Conservation (phyloP, 2,113 vertebrate species). For the Macrotis lagotis region DNA sequence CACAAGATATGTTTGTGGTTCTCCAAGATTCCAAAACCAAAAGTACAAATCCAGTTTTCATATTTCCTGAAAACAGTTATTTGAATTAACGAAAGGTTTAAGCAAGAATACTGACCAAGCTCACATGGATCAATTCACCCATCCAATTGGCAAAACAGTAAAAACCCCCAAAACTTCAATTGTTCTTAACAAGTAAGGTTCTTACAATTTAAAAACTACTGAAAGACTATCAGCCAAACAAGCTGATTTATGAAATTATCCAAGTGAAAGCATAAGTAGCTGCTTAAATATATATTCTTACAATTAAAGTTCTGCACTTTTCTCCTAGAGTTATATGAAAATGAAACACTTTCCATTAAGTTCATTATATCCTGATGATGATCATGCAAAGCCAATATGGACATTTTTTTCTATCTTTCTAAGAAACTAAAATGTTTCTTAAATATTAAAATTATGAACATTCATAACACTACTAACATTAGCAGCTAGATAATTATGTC, state of each 20-base stretch:
- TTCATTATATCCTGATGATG: slow-evolving; percentile 38
- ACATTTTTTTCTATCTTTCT: slow-evolving; percentile 69
- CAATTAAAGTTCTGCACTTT: slow-evolving; percentile 48
- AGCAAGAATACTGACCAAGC: slow-evolving; percentile 45
- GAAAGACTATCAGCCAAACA: slow-evolving; percentile 55
- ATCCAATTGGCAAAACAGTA: slow-evolving; percentile 58
- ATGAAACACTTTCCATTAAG: slow-evolving; percentile 68
- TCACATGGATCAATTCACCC: slow-evolving; percentile 48
- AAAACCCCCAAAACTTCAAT: slow-evolving; percentile 28
- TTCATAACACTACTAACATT: slow-evolving; percentile 69
- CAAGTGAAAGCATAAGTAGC: slow-evolving; percentile 61
- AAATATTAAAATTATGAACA: slow-evolving; percentile 67
- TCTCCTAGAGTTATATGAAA: slow-evolving; percentile 53
- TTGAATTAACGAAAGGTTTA: slow-evolving; percentile 46
- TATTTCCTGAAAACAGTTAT: slow-evolving; percentile 64
- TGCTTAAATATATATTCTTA: not conserved
- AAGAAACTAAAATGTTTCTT: slow-evolving; percentile 73
- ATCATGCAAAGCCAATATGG: slow-evolving; percentile 52
- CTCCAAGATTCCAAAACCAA: slow-evolving; percentile 25
- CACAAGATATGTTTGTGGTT: not conserved
- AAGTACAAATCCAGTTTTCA: slow-evolving; percentile 67
- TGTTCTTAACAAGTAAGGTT: slow-evolving; percentile 47
- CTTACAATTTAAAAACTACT: slow-evolving; percentile 73
- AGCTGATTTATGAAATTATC: slow-evolving; percentile 54
- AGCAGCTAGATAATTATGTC: slow-evolving; percentile 60